These are phyloP conservation scores for Pseudonaja textilis DNA, from an alignment of 2,113 vertebrate genomes.

Conservation along the genomic window DNA sequence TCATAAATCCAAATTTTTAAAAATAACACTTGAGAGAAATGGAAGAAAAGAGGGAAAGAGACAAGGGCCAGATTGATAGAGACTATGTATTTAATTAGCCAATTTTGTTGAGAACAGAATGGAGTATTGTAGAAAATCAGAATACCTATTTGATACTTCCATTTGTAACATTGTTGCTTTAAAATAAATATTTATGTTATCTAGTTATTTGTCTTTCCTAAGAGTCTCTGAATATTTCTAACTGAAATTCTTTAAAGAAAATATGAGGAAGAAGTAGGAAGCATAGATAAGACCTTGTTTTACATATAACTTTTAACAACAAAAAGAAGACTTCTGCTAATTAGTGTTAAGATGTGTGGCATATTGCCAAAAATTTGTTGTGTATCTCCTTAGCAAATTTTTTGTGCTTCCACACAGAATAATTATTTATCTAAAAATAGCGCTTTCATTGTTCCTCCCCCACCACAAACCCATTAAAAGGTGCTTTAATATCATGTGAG, in stretches of 20 bases:
- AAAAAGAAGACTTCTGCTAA: constrained; percentile 53
- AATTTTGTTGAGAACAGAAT: not conserved
- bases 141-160: not conserved
- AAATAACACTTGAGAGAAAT: constrained; percentile 25
- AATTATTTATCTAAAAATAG: constrained; percentile 82
- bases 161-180: not conserved
- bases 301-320: constrained; percentile 54
- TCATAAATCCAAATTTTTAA: constrained; percentile 51
- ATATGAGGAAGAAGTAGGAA: constrained; percentile 50
- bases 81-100: not conserved
- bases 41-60: not conserved
- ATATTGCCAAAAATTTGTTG: constrained; percentile 59
- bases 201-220: constrained; percentile 21
- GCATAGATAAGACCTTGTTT: constrained; percentile 47
- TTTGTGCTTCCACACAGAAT: constrained; percentile 76
- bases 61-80: not conserved
- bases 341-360: constrained; percentile 58
- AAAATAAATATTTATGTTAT: fast-evolving
- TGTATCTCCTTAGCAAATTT: constrained; percentile 64
- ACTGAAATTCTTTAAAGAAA: constrained; percentile 33
- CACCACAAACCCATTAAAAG: constrained; percentile 84
- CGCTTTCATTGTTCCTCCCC: constrained; percentile 78
- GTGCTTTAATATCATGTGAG: constrained; percentile 96
- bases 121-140: not conserved
- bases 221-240: not conserved